Evolutionary conservation across 2,113 vertebrate species (phyloP).

Genomic region (Arenaria interpres): DNA sequence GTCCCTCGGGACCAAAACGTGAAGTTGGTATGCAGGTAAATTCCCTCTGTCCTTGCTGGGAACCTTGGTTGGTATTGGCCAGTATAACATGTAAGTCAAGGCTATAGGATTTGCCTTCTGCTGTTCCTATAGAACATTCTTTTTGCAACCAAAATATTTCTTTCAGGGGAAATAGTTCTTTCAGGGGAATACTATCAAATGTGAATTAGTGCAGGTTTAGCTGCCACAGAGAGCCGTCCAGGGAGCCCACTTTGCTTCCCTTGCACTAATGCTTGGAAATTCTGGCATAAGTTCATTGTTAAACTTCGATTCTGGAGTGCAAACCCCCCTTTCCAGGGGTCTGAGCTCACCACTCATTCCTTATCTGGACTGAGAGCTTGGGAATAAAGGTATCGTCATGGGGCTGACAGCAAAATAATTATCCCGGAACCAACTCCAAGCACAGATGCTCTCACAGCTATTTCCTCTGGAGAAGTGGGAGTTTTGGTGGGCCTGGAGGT

Average conservation of each 20-base stretch:
- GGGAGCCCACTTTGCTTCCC: neutral
- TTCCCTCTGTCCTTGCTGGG: neutral
- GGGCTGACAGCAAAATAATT: neutral
- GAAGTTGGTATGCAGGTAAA: neutral
- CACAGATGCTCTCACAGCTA: conserved; percentile 35
- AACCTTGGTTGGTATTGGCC: rapidly evolving
- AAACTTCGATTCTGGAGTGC: neutral
- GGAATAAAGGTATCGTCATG: neutral
- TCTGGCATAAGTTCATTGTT: neutral
- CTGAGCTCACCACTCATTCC: neutral
- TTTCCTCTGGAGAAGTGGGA: conserved; percentile 61
- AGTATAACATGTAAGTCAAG: neutral
- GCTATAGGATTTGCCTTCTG: neutral
- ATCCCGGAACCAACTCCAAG: neutral
- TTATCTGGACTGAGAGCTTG: neutral
- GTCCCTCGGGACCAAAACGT: neutral
- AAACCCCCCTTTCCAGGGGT: neutral
- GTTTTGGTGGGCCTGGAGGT: conserved; percentile 60
- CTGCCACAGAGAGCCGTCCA: neutral
- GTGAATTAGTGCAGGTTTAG: neutral
- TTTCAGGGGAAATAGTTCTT: too few species aligned
- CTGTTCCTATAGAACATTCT: neutral
- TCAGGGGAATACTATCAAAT: neutral
- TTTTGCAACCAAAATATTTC: neutral
- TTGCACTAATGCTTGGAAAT: neutral